A percentile compares a stretch with the other conserved stretches of the same genome.
phyloP scores from a whole-genome alignment of 2,888 invertebrate species.

The Hypsopygia costalis region DNA sequence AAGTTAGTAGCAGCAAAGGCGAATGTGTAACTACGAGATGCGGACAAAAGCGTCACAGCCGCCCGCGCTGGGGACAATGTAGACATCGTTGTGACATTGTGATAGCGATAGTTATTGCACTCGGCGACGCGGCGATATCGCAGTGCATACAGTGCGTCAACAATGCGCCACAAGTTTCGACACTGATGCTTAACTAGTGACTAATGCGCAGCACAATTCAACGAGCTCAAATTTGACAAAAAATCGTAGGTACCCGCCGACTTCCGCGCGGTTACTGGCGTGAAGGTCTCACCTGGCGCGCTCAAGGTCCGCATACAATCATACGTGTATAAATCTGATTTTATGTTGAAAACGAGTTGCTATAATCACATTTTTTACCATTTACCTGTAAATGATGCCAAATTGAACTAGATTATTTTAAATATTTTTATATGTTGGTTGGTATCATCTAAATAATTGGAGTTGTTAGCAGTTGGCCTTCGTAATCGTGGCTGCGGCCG shows the following conservation, averaged over 20 bases:
- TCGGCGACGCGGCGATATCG: slow-evolving; percentile 49
- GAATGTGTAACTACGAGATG: slow-evolving; percentile 37
- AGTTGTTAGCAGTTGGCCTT: slow-evolving; percentile 67
- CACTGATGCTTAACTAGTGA: slow-evolving; percentile 62
- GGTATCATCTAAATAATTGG: slow-evolving; percentile 68
- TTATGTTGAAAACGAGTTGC: slow-evolving; percentile 64
- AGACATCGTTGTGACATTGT: slow-evolving; percentile 70
- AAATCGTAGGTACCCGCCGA: slow-evolving; percentile 61
- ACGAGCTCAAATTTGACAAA: slow-evolving; percentile 75
- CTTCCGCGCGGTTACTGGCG: slow-evolving; percentile 79
- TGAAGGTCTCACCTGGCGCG: slow-evolving; percentile 73
- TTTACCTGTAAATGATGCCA: slow-evolving; percentile 47
- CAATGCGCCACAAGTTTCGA: slow-evolving; percentile 54
- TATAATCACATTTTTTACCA: slow-evolving; percentile 59
- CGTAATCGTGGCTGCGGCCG: slow-evolving; percentile 61
- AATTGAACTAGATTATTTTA: slow-evolving; percentile 55
- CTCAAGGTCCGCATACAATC: slow-evolving; percentile 78
- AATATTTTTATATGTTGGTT: slow-evolving; percentile 47
- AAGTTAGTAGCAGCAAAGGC: slow-evolving; percentile 38
- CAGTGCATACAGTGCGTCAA: slow-evolving; percentile 48
- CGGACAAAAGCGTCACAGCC: slow-evolving; percentile 42
- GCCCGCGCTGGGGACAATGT: slow-evolving; percentile 48
- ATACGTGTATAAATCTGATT: slow-evolving; percentile 74
- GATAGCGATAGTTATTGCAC: slow-evolving; percentile 72
- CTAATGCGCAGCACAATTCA: slow-evolving; percentile 75